Conservation (phyloP, 1,140 invertebrate genomes). For the Macrotrachela quadricornifera region DNA sequence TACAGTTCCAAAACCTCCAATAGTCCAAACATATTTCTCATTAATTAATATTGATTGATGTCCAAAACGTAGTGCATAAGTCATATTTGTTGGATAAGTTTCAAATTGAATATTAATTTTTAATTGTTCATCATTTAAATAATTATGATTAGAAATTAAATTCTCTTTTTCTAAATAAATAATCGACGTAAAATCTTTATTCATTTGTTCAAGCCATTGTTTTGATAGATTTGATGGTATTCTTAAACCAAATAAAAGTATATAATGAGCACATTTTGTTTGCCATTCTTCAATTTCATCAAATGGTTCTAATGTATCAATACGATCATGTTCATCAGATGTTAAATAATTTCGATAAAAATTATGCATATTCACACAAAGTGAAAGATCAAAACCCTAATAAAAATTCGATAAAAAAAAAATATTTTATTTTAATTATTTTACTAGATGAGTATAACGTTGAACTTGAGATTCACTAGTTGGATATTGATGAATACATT, state of each 20-base stretch:
- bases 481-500: slow-evolving; percentile 27
- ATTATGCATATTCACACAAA: slow-evolving; percentile 27
- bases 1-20: slow-evolving; percentile 26
- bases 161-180: neutral
- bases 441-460: slow-evolving; percentile 26
- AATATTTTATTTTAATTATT: slow-evolving; percentile 7
- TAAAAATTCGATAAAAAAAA: slow-evolving; percentile 11
- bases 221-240: neutral
- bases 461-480: slow-evolving; percentile 22
- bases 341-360: slow-evolving; percentile 22
- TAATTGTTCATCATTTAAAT: no score
- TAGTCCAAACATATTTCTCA: neutral
- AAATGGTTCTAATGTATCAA: slow-evolving; percentile 33
- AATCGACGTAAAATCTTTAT: neutral
- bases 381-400: slow-evolving; percentile 31
- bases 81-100: no score
- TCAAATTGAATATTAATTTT: no score
- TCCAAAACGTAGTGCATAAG: slow-evolving; percentile 3
- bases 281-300: slow-evolving; percentile 38
- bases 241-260: slow-evolving; percentile 24
- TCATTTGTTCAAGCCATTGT: neutral
- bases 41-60: slow-evolving; percentile 1
- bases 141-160: no score
- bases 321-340: slow-evolving; percentile 20
- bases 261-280: slow-evolving; percentile 36